Conservation (phyloP, 2,888 invertebrate species). For the Athalia rosae region DNA sequence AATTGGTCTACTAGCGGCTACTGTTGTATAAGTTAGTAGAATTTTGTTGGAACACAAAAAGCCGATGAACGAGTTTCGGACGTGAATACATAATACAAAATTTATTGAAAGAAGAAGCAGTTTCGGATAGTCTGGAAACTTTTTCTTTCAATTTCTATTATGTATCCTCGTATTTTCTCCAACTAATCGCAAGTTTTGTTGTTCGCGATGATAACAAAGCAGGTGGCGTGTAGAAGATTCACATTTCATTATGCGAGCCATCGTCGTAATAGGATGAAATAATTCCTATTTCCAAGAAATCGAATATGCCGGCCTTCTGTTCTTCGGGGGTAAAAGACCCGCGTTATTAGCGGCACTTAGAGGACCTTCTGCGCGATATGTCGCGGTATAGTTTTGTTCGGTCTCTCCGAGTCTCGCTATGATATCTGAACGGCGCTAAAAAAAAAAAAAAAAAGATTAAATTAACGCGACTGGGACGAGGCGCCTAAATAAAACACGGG, state of each 20-base stretch:
- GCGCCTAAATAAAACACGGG: slow-evolving; percentile 31
- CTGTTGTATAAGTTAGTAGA: not conserved
- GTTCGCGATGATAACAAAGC: too few species aligned
- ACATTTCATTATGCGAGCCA: not conserved
- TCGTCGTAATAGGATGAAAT: not conserved
- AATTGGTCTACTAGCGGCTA: not conserved
- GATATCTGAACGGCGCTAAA: not conserved
- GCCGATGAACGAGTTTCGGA: too few species aligned
- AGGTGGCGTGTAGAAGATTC: too few species aligned
- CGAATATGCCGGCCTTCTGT: not conserved
- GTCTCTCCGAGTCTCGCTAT: not conserved
- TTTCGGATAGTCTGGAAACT: too few species aligned
- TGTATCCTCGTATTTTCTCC: too few species aligned
- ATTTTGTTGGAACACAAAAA: not conserved
- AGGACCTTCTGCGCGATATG: not conserved
- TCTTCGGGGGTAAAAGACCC: not conserved
- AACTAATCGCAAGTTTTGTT: too few species aligned
- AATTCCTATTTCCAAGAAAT: not conserved
- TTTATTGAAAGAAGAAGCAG: too few species aligned
- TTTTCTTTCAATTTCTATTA: too few species aligned
- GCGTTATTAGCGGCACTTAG: not conserved
- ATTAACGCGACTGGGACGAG: not conserved
- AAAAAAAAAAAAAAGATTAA: not conserved
- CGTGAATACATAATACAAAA: too few species aligned
- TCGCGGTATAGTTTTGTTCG: not conserved